Percentiles rank a stretch among this genome's conserved stretches.
Evolutionary conservation across 2,797 vertebrate genomes (phyloP).

Genomic region (Florisuga fusca): DNA sequence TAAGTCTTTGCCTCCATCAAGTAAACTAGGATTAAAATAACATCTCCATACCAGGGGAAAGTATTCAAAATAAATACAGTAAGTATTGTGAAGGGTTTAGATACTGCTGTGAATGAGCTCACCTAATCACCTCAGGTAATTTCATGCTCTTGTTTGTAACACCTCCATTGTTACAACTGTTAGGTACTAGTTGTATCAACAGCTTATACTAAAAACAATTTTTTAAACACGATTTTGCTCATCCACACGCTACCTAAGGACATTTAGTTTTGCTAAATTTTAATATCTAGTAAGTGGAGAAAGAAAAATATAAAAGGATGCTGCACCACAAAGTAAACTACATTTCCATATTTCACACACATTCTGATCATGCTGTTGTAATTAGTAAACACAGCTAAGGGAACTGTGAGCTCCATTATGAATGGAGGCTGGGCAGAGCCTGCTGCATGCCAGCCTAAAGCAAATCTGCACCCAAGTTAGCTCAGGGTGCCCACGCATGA

Average conservation of each 20-base stretch:
- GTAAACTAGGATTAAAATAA: neutral
- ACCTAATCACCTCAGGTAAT: neutral
- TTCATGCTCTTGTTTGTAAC: neutral
- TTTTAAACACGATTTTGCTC: neutral
- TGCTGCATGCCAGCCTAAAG: neutral
- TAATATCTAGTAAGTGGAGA: neutral
- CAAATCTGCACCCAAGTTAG: neutral
- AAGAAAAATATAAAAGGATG: neutral
- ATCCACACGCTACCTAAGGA: neutral
- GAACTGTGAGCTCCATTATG: neutral
- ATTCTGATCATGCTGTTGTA: neutral
- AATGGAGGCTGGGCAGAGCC: neutral
- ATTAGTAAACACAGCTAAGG: neutral
- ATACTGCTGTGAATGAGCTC: neutral
- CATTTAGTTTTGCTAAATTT: neutral
- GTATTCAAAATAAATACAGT: neutral
- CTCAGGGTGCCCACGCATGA: neutral
- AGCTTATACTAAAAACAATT: neutral
- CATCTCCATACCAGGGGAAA: neutral
- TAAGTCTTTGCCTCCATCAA: neutral
- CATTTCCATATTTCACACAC: fast-evolving
- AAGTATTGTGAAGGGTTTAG: neutral
- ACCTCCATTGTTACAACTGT: neutral
- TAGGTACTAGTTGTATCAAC: neutral
- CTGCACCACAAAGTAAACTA: neutral